phyloP scores from a whole-genome alignment of 2,113 vertebrate genomes.

The Halichoerus grypus region DNA sequence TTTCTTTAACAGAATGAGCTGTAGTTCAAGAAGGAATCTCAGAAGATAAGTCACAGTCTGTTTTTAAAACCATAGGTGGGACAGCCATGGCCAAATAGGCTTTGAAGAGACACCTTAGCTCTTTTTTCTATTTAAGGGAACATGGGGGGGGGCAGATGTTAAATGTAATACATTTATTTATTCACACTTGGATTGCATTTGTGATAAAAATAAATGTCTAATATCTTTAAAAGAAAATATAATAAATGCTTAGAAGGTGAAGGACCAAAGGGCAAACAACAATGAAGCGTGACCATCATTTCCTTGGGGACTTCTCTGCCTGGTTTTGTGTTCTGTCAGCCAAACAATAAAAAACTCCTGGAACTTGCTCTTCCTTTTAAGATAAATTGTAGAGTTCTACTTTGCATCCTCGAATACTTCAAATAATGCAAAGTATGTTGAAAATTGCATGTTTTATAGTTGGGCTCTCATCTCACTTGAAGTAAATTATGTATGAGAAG shows the following conservation, averaged over 20 bases:
- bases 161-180: conserved; percentile 83
- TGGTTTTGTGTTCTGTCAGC: conserved; percentile 55
- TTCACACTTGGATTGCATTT: conserved; percentile 74
- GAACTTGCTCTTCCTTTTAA: conserved; percentile 42
- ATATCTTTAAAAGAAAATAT: conserved; percentile 66
- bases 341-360: conserved; percentile 44
- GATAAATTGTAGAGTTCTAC: not conserved
- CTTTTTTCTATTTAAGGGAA: conserved; percentile 70
- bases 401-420: not conserved
- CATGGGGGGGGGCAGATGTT: conserved; percentile 45
- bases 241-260: conserved; percentile 66
- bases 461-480: not conserved
- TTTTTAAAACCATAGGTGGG: conserved; percentile 25
- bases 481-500: conserved; percentile 63
- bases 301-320: conserved; percentile 63
- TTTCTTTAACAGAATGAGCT: not conserved
- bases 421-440: conserved; percentile 54
- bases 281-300: not conserved
- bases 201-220: conserved; percentile 76
- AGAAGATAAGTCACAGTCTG: conserved; percentile 35
- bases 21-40: not conserved
- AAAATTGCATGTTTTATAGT: not conserved
- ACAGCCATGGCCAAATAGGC: not conserved
- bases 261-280: conserved; percentile 61
- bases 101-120: conserved; percentile 68